These are phyloP conservation scores for Linhomoeus sp. DNA, from an alignment of 2,888 invertebrate species.

Conservation along the genomic window DNA sequence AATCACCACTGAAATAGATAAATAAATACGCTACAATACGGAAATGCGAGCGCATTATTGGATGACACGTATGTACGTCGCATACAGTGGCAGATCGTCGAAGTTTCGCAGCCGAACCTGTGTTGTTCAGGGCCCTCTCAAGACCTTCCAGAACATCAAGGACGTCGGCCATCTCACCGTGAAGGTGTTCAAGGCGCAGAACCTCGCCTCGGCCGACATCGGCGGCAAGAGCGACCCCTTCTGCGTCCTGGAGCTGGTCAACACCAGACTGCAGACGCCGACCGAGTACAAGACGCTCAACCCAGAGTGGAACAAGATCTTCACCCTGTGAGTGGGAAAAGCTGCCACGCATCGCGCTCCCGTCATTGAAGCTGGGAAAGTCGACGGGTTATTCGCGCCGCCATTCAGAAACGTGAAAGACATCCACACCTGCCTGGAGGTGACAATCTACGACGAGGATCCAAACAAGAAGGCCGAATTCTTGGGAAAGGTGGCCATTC, in stretches of 20 bases:
- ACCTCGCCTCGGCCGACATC: constrained; percentile 76
- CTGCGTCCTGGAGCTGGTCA: constrained; percentile 82
- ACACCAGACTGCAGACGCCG: constrained; percentile 82
- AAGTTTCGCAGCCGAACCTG: too few relatives aligned
- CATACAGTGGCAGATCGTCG: too few relatives aligned
- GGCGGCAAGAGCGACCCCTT: constrained; percentile 90
- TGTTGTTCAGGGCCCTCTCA: too few relatives aligned
- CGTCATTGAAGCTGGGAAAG: too few relatives aligned
- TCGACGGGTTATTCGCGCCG: too few relatives aligned
- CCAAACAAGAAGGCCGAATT: constrained; percentile 85
- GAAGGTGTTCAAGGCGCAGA: constrained; percentile 62
- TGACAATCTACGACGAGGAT: constrained; percentile 93
- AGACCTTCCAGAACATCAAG: constrained; percentile 34
- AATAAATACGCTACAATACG: too few relatives aligned
- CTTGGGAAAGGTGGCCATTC: constrained; percentile 71
- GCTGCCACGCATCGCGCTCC: too few relatives aligned
- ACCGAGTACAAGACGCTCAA: constrained; percentile 92
- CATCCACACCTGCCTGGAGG: constrained; percentile 73
- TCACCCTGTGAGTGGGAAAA: constrained; percentile 70
- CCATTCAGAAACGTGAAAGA: constrained; percentile 46
- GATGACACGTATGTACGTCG: too few relatives aligned
- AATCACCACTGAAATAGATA: too few relatives aligned
- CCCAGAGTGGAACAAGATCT: constrained; percentile 96
- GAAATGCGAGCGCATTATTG: too few relatives aligned
- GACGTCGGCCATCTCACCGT: constrained; percentile 87